phyloP scores from a whole-genome alignment of 2,888 invertebrate genomes.

The Drosophila anomalata region DNA sequence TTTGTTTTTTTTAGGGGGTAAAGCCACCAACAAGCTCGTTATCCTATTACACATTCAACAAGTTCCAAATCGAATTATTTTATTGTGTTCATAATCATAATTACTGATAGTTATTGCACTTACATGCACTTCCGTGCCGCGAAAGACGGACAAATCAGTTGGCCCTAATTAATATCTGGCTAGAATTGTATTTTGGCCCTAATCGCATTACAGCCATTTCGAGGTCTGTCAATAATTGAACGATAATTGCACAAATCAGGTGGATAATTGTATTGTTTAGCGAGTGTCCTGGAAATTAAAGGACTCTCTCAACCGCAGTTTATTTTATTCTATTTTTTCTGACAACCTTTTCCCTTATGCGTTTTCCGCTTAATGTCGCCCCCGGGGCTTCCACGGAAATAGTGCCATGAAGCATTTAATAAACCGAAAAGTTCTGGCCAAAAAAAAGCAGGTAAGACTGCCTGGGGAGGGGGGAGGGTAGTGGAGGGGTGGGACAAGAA shows the following conservation, averaged over 20 bases:
- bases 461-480: no score
- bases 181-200: constrained; percentile 1
- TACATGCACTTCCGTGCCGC: not conserved
- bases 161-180: constrained; percentile 5
- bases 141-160: not conserved
- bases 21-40: not conserved
- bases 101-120: not conserved
- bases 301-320: not conserved
- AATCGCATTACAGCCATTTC: constrained; percentile 19
- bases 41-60: constrained; percentile 1
- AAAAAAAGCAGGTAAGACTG: constrained; percentile 1
- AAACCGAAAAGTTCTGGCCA: constrained; percentile 29
- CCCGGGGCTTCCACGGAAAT: constrained; percentile 9
- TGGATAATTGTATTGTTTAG: constrained; percentile 5
- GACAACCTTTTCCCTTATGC: not conserved
- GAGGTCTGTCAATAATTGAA: not conserved
- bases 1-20: not conserved
- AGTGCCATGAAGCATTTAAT: constrained; percentile 55
- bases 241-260: not conserved
- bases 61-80: constrained; percentile 5
- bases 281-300: not conserved
- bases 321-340: not conserved
- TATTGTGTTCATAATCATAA: not conserved
- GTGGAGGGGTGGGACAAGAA: constrained; percentile 11
- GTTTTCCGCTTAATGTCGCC: constrained; percentile 6